phyloP scores from a whole-genome alignment of 2,888 invertebrate genomes.

The Phanerotoma sp. region DNA sequence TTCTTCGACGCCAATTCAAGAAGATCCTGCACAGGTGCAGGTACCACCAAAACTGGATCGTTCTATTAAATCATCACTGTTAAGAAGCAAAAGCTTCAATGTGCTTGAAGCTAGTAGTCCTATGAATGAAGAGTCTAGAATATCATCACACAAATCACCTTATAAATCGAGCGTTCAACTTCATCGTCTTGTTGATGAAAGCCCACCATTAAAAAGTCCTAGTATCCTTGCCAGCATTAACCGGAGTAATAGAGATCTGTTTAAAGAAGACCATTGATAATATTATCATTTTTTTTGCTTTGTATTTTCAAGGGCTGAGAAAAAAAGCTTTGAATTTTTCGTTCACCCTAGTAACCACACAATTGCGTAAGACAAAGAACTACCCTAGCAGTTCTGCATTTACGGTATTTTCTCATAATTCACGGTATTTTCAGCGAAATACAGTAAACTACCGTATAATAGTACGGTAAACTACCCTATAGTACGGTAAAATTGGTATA shows the following conservation, averaged over 20 bases:
- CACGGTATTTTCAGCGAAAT: too few relatives aligned
- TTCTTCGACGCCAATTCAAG: constrained; percentile 32
- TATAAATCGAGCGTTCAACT: constrained; percentile 80
- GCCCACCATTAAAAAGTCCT: constrained; percentile 78
- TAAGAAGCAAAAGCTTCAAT: constrained; percentile 84
- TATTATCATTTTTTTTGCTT: neutral
- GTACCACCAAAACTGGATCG: constrained; percentile 71
- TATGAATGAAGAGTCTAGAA: constrained; percentile 50
- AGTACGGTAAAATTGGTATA: too few relatives aligned
- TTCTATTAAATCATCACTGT: constrained; percentile 72
- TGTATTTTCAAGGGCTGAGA: constrained; percentile 10
- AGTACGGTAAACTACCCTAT: too few relatives aligned
- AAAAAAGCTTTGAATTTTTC: too few relatives aligned
- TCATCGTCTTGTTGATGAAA: constrained; percentile 69
- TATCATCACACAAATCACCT: constrained; percentile 57
- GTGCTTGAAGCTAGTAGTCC: constrained; percentile 66
- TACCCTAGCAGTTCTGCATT: too few relatives aligned
- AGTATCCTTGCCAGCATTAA: constrained; percentile 84
- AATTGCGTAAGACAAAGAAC: too few relatives aligned
- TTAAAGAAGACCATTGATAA: constrained; percentile 59
- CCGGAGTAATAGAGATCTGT: constrained; percentile 77
- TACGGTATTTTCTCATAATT: too few relatives aligned
- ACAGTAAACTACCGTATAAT: too few relatives aligned
- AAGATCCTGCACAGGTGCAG: constrained; percentile 40
- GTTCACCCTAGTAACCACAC: too few relatives aligned